Percentiles rank a stretch among this genome's conserved stretches.
Conservation (phyloP, 2,113 vertebrate species). For the Porphyrio hochstetteri region DNA sequence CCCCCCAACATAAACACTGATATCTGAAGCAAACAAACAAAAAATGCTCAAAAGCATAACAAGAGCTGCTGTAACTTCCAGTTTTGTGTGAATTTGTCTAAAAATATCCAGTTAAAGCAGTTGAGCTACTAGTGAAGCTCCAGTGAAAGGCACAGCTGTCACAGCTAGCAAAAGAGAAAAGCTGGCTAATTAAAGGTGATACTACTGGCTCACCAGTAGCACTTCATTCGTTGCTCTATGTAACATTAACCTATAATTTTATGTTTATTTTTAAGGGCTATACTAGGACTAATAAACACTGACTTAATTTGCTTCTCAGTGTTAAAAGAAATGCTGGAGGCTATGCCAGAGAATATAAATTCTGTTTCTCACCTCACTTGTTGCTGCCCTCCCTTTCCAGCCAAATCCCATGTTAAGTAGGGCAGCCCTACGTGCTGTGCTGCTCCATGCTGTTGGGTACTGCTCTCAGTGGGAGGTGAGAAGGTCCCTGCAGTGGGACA, state of each 20-base stretch:
- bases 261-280: not conserved
- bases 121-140: not conserved
- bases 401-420: not conserved
- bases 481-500: not conserved
- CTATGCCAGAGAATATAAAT: not conserved
- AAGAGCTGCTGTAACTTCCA: not conserved
- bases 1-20: not conserved
- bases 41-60: not conserved
- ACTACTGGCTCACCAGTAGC: conserved; percentile 9
- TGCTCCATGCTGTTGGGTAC: not conserved
- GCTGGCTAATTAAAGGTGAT: not conserved
- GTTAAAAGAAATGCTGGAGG: not conserved
- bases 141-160: not conserved
- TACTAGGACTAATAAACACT: not conserved
- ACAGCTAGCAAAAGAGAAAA: not conserved
- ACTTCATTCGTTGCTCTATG: not conserved
- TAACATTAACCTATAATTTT: not conserved
- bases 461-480: not conserved
- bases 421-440: not conserved
- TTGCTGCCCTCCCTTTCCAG: not conserved
- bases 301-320: not conserved
- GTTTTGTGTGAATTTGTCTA: not conserved
- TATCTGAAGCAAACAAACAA: not conserved
- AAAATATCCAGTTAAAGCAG: not conserved
- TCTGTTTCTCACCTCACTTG: not conserved